Conservation (phyloP, 2,888 invertebrate species). For the Tetrapedia diversipes region DNA sequence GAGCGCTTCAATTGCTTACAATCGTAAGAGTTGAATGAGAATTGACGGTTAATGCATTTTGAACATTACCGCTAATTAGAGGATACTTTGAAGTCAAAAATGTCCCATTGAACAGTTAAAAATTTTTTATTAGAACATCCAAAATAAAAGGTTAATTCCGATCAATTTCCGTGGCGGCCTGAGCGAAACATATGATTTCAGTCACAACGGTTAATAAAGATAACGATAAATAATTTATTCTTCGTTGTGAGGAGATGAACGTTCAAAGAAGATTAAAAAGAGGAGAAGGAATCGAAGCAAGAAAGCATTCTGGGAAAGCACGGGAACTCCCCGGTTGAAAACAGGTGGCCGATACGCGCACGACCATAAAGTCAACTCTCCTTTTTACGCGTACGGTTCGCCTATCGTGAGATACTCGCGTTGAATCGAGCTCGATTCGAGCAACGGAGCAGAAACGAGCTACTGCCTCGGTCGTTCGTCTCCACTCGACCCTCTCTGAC, state of each 20-base stretch:
- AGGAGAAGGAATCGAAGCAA: background rate
- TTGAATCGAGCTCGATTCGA: conserved; percentile 44
- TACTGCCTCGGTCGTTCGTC: conserved; percentile 16
- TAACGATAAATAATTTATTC: background rate
- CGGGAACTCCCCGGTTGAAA: conserved; percentile 22
- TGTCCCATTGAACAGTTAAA: too few species aligned
- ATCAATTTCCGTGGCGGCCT: too few species aligned
- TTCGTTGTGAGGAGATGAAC: background rate
- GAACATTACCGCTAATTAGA: too few species aligned
- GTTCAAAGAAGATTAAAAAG: background rate
- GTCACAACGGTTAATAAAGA: too few species aligned
- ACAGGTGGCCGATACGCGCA: conserved; percentile 42
- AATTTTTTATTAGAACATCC: too few species aligned
- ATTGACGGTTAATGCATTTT: too few species aligned
- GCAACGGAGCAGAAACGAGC: conserved; percentile 24
- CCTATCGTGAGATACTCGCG: conserved; percentile 18
- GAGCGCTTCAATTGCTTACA: too few species aligned
- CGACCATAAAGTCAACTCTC: conserved; percentile 24
- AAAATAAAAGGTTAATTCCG: too few species aligned
- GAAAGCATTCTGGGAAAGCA: background rate
- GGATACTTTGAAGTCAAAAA: too few species aligned
- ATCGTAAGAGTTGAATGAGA: too few species aligned
- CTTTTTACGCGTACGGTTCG: conserved; percentile 17
- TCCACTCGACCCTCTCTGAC: conserved; percentile 27
- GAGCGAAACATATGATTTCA: too few species aligned